Base-by-base conservation (phyloP, 2,888 invertebrate species). In the Pyrrhia umbra region DNA sequence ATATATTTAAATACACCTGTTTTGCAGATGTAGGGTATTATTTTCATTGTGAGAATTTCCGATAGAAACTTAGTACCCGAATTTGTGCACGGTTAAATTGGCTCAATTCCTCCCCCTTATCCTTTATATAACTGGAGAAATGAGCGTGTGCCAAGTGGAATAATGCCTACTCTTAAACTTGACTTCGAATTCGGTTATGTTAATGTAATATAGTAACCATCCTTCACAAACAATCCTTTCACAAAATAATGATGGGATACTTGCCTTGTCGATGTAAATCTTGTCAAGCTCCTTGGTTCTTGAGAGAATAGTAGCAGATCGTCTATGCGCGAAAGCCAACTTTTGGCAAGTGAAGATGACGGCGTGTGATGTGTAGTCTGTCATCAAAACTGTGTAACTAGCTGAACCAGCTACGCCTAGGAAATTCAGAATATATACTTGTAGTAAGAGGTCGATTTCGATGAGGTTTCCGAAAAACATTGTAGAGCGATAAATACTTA, bases 271-370 rank as follows among this genome's bases (percentile, higher is more conserved):
- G 6, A 97, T 79, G 70, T 95, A 97, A 50, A 96, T 95, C 85
- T 96, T 97, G 75, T 97, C 98, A 50, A 97, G 94, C 37, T 96
- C 97, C 74, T 96, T 96, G 16, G 94, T 95, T 52, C 97, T 95
- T 0, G 97, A 97, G n/a, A 97, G 94, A 71, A 98, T 97, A 54
- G 97, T 97, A 0, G 97, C 97, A 0, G 97, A 97, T 68, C 97
- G 96, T 3, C 97, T 95, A 88, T 98, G 97, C 0, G 96, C 97
- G 79, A 97, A 96, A 0, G 96, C 95, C 13, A 98, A 85, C 83
- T 96, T 97, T 88, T 98, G 97, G 81, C 98, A 98, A 0, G 97
- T 97, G 90, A 97, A 98, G 51, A 98, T 95, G 0, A 96, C 97
- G 0, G 97, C 97, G 84, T 97, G 97, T 0, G 95, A 96, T 0